phyloP scores from a whole-genome alignment of 2,113 vertebrate species.

The Melierax canorus region DNA sequence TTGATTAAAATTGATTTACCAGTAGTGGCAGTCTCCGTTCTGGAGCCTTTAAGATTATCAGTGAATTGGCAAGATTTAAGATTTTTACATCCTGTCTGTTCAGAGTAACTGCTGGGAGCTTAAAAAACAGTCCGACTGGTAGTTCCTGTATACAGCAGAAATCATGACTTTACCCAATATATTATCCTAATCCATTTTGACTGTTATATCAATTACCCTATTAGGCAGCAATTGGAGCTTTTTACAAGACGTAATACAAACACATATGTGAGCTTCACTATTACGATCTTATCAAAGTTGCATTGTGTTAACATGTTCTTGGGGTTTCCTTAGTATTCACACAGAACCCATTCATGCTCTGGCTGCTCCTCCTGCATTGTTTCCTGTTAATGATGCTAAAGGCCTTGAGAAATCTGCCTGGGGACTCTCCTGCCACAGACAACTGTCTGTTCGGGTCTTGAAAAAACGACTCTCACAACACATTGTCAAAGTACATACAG shows the following conservation, averaged over 20 bases:
- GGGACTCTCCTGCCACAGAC: not conserved
- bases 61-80: not conserved
- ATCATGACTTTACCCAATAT: not conserved
- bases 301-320: constrained; percentile 27
- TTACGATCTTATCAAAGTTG: constrained; percentile 2
- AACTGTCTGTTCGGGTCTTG: not conserved
- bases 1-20: not conserved
- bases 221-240: not conserved
- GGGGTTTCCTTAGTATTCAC: constrained; percentile 32
- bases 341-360: not conserved
- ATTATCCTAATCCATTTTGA: constrained; percentile 21
- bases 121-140: not conserved
- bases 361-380: not conserved
- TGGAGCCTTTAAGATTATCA: not conserved
- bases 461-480: not conserved
- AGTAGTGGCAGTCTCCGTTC: not conserved
- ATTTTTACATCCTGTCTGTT: not conserved
- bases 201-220: constrained; percentile 13
- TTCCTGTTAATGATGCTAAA: constrained; percentile 22
- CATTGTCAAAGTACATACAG: not conserved
- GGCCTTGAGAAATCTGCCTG: not conserved
- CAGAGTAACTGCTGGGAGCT: not conserved
- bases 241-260: not conserved
- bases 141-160: constrained; percentile 11
- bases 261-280: not conserved